Conservation (phyloP, 2,888 invertebrate species). For the Atrina japonica region DNA sequence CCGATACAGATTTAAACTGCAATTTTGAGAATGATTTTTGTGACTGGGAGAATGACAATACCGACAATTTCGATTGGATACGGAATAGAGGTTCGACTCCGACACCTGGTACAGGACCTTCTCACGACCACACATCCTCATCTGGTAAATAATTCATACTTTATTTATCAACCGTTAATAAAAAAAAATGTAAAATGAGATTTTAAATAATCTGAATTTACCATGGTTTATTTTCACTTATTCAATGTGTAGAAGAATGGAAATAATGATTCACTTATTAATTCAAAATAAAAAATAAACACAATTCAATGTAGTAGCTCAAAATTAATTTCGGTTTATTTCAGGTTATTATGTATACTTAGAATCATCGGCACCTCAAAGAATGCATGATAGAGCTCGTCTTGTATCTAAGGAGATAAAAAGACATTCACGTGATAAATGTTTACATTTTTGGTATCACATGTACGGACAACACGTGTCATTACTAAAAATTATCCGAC, state of each 20-base stretch:
- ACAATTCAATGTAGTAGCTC: no score
- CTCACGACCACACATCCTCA: conserved; percentile 23
- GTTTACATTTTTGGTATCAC: conserved; percentile 16
- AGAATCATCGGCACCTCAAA: conserved; percentile 24
- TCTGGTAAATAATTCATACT: neutral
- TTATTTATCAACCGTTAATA: neutral
- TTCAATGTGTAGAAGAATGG: no score
- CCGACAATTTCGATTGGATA: conserved; percentile 48
- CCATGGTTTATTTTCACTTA: no score
- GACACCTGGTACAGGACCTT: conserved; percentile 44
- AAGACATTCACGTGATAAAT: neutral
- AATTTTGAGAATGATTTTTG: conserved; percentile 55
- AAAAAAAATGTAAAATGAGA: no score
- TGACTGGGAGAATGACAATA: conserved; percentile 44
- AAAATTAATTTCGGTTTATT: no score
- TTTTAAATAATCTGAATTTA: no score
- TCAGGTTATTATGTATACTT: conserved; percentile 32
- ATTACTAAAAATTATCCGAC: conserved; percentile 6
- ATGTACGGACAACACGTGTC: conserved; percentile 20
- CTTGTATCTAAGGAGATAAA: conserved; percentile 51
- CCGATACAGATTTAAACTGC: conserved; percentile 37
- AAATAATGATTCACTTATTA: no score
- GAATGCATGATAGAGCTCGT: conserved; percentile 40
- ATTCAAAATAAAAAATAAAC: no score
- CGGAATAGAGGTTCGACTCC: conserved; percentile 25